Base-by-base conservation (phyloP, 2,888 invertebrate species). In the Meghimatium bilineatum region DNA sequence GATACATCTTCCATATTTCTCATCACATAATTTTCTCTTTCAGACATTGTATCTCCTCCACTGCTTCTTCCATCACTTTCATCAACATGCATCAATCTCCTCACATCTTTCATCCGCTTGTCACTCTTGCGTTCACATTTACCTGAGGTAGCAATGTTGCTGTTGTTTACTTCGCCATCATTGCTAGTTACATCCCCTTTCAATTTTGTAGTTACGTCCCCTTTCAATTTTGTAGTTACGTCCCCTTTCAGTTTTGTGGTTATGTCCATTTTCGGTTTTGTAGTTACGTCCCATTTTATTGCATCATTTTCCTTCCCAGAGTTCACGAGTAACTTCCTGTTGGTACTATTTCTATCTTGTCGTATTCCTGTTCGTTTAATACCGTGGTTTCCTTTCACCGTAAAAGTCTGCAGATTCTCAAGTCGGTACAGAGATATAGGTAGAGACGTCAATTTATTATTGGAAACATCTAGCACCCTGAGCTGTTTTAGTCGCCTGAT, bases 331-430 rank as follows among this genome's bases (percentile, higher is more conserved):
- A n/a, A n/a, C 36, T 34, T 12, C 23, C 12, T 36, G 38, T 23
- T 20, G 2, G 17, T 38, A n/a, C 3, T 20, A 23, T 36, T 36
- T 6, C 36, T 26, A 20, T 38, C 26, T 63, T 26, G 8, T 63
- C 60, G 2, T 0, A 20, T 26, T 14, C 67, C 66, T 20, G 75
- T 56, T 26, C 26, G 2, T 1, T 12, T 60, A 20, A 85, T 66
- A 3, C 66, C 86, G 82, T 89, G 86, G 85, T 93, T 93, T 10
- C 92, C 93, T 63, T 88, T 87, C 44, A 93, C 86, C 83, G 92
- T 91, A 85, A 93, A 91, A 63, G 87, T 91, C 77, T 93, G 91
- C 14, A 93, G 89, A 26, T 89, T 88, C 10, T 87, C 88, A 82
- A 93, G 87, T 36, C 69, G 52, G 69, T 81, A 81, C 44, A 93